Base-by-base conservation (phyloP, 2,113 vertebrate genomes). In the Leptocoma aspasia region DNA sequence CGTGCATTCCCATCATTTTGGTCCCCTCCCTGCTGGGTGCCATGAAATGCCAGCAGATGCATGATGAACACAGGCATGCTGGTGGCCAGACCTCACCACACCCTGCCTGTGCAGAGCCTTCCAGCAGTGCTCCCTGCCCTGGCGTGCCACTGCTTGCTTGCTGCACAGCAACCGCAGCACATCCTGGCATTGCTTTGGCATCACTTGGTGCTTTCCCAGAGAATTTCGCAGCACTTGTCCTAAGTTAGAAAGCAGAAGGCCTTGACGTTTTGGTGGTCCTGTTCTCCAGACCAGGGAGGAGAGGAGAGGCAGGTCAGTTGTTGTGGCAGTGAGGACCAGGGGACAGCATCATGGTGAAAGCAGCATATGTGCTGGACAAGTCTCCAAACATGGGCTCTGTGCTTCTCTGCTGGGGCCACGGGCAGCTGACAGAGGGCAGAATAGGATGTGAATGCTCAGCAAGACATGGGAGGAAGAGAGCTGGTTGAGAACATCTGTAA, bases 1-100 rank as follows among this genome's bases (percentile, higher is more conserved):
- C 0, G 0, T 53, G 57, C 31, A 9, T 85, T 85, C 3, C 0
- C 71, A 53, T 39, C 18, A 6, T 54, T 82, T 70, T 4, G 4
- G 47, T 70, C 69, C 78, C 57, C 27, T 89, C 35, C 47, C 16
- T 45, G 52, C 70, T 66, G 31, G 54, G 45, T 0, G 39, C 86
- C 2, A 1, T 53, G 70, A 61, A 66, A 47, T 2, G 6, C 78
- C 65, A 22, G 65, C 7, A 24, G 49, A 59, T 17, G 7, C 3
- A 28, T 50, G 83, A 56, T 61, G 71, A 45, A 68, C 52, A 72
- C 37, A n/a, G 77, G 52, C 3, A 0, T 35, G 50, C 70, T 76
- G 57, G 44, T 85, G 75, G 72, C 42, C 72, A 83, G 47, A 60
- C 37, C n/a, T 86, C 68, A 6, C 84, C 20, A 6, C 42, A 28